Evolutionary conservation across 2,888 invertebrate species (phyloP).

Genomic region (Ochropleura leucogaster): DNA sequence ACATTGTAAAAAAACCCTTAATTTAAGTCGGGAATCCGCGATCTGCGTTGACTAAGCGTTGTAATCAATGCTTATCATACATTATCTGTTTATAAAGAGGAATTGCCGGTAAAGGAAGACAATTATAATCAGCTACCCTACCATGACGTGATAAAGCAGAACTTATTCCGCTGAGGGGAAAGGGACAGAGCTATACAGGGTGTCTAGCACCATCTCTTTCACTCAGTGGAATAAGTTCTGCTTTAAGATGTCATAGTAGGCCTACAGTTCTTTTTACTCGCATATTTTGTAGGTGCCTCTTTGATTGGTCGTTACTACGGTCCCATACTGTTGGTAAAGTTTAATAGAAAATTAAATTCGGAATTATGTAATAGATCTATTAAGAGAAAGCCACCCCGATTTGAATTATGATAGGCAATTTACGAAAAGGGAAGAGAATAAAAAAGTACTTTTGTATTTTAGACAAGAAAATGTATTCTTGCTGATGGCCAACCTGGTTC

Average conservation of each 20-base stretch:
- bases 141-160: too few relatives aligned
- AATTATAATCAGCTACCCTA: too few relatives aligned
- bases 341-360: background rate
- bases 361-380: background rate
- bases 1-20: background rate
- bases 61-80: background rate
- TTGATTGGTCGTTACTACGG: background rate
- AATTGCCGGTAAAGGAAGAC: background rate
- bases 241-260: too few relatives aligned
- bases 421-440: background rate
- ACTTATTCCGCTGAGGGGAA: too few relatives aligned
- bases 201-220: too few relatives aligned
- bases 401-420: background rate
- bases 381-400: background rate
- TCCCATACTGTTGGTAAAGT: background rate
- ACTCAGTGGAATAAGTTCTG: too few relatives aligned
- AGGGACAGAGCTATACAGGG: too few relatives aligned
- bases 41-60: background rate
- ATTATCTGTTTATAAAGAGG: background rate
- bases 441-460: background rate
- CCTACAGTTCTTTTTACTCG: too few relatives aligned
- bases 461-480: background rate
- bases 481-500: background rate
- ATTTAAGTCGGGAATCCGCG: background rate
- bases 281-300: background rate